Evolutionary conservation across 2,113 vertebrate genomes (phyloP), one percentile per base, ranked within the genome.

Genomic region (Etia nguti): DNA sequence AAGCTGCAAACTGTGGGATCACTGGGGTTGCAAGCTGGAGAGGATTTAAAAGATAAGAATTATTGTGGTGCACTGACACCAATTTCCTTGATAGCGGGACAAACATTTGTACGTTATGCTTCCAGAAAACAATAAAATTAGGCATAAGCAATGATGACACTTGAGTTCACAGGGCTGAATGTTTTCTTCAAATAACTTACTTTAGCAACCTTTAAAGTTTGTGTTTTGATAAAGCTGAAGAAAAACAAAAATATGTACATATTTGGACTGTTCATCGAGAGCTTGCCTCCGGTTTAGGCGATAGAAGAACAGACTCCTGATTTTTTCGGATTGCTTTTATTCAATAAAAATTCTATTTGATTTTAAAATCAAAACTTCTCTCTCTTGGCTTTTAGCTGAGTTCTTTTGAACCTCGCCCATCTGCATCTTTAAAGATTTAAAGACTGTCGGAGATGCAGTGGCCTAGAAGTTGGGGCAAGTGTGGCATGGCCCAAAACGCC

Each of bases 1-100:
- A 56, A 29, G n/a, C 36, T 50, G 79, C 68, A 87, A 86, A 88
- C 85, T 89, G 87, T 80, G 59, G 60, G 84, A 82, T 82, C 86
- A 7, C 46, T 18, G 55, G 57, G 75, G 83, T 70, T 77, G 62
- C 11, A 22, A 60, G 88, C 31, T 86, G 57, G 84, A 55, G 57
- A 68, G 50, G 18, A 41, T 24, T n/a, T 57, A 16, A 89, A 48
- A 83, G 79, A 90, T 83, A 7, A 41, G 85, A 77, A 82, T 90
- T 81, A 24, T 13, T n/a, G 7, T 22, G 57, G 79, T 41, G 81
- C 79, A 16, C 6, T 88, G 92, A 85, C 80, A 84, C 60, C 84
- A 86, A 84, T 92, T 90, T 89, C 22, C 62, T 56, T 56, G 11
- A 86, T 50, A 34, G 54, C 3, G 18, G 26, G 20, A 79, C 48